Base-by-base conservation (phyloP, 2,113 vertebrate genomes). In the Rhinichthys klamathensis region DNA sequence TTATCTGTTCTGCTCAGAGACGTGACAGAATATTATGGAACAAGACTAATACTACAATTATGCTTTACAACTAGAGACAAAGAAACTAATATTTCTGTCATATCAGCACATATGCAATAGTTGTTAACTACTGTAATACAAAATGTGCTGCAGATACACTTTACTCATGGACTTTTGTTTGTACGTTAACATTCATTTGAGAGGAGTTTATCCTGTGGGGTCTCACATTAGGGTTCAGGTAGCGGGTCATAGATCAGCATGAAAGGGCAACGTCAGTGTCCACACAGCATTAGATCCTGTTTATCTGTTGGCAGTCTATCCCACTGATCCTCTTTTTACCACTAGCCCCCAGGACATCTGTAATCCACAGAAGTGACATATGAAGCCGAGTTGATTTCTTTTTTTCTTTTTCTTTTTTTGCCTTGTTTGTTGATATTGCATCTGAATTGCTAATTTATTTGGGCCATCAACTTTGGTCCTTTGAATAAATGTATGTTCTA, bases 391-490 rank as follows among this genome's bases (percentile, higher is more conserved):
- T 81, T 65, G 86, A 30, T 60, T 84, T 84, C 81, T 74, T 89
- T 81, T 54, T 49, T 73, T 89, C 72, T 54, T 13, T 46, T 4
- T 46, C 2, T 15, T 49, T 49, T 49, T 82, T 86, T 30, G 46
- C 58, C 54, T 83, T 87, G 79, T 87, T 89, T 86, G 76, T 86
- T 86, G 65, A 89, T 89, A 60, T 54, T 82, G 16, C 30, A 89
- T 86, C 75, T 85, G 85, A 82, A 86, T 88, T 86, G 84, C 87
- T 86, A 89, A 89, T 89, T 83, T 82, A 70, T 60, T 83, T 69
- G 74, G 79, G 84, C 61, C 35, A 79, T 81, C 63, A 77, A 84
- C 73, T 84, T 86, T 80, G 78, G 72, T 85, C 65, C 27, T 83
- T 61, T 84, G 82, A 74, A 83, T 84, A 86, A 88, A 89, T 69